phyloP scores from a whole-genome alignment of 1,140 invertebrate species.

The Drosophila littoralis region DNA sequence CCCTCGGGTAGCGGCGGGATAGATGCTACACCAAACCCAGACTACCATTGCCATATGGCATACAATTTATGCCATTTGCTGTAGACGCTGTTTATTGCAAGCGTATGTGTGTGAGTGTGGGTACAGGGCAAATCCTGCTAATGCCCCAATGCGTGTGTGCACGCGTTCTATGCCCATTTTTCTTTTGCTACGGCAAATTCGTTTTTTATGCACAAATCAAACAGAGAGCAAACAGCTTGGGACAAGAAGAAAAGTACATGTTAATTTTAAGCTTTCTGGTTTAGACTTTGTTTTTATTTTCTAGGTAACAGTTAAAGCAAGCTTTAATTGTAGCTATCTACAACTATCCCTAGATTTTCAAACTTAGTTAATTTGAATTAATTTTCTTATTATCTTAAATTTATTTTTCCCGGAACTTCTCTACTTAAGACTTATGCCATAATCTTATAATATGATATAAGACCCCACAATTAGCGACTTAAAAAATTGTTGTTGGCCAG shows the following conservation, averaged over 20 bases:
- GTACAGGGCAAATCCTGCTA: conserved; percentile 64
- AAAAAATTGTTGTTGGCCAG: conserved; percentile 27
- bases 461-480: conserved; percentile 35
- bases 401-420: not conserved
- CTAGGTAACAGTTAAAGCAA: too few species aligned
- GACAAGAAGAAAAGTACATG: too few species aligned
- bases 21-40: not conserved
- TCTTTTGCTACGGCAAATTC: conserved; percentile 53
- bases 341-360: too few species aligned
- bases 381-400: not conserved
- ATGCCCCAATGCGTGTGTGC: conserved; percentile 73
- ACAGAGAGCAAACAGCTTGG: conserved; percentile 26
- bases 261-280: too few species aligned
- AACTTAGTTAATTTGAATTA: conserved; percentile 2
- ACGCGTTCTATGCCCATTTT: conserved; percentile 70
- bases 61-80: conserved; percentile 77
- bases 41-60: conserved; percentile 12
- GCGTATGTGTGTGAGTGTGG: conserved; percentile 30
- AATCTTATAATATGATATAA: conserved; percentile 16
- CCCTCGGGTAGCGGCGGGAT: not conserved
- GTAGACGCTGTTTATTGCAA: conserved; percentile 24
- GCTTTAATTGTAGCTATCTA: too few species aligned
- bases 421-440: not conserved
- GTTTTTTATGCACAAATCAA: conserved; percentile 73
- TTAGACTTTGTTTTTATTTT: too few species aligned